phyloP scores from a whole-genome alignment of 2,888 invertebrate species.

The Acrocera orbiculus region DNA sequence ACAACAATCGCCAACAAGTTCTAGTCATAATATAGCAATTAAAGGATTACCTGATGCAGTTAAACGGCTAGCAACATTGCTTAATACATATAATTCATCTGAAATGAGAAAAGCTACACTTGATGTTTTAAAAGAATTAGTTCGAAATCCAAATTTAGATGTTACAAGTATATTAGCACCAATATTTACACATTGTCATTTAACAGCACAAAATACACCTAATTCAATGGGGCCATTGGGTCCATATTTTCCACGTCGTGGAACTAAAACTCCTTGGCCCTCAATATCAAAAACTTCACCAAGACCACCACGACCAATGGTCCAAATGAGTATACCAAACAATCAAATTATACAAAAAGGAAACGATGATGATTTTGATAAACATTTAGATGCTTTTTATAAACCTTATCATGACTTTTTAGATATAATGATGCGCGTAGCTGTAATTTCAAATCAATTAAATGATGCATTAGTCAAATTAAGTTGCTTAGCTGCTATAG shows the following conservation, averaged over 20 bases:
- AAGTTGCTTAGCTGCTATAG: conserved; percentile 78
- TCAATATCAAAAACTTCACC: conserved; percentile 43
- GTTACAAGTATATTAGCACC: conserved; percentile 64
- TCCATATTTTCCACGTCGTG: conserved; percentile 58
- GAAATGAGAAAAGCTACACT: conserved; percentile 66
- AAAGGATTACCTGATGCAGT: conserved; percentile 70
- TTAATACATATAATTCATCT: conserved; percentile 76
- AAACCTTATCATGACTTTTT: conserved; percentile 79
- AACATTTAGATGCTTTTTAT: conserved; percentile 58
- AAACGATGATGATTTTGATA: conserved; percentile 59
- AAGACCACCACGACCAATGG: conserved; percentile 57
- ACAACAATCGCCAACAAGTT: conserved; percentile 23
- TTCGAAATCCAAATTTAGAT: conserved; percentile 28
- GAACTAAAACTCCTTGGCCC: conserved; percentile 37
- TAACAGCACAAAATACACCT: conserved; percentile 56
- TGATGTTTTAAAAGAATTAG: conserved; percentile 37
- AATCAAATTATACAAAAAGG: conserved; percentile 48
- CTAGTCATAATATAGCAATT: conserved; percentile 21
- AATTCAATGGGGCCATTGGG: conserved; percentile 48
- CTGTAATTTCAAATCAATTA: conserved; percentile 73
- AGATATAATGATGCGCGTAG: conserved; percentile 67
- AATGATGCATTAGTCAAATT: conserved; percentile 71
- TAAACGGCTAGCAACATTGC: conserved; percentile 67
- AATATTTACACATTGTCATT: conserved; percentile 68
- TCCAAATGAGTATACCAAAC: conserved; percentile 68